phyloP scores from a whole-genome alignment of 2,888 invertebrate species.

The Drosophila mulleri region DNA sequence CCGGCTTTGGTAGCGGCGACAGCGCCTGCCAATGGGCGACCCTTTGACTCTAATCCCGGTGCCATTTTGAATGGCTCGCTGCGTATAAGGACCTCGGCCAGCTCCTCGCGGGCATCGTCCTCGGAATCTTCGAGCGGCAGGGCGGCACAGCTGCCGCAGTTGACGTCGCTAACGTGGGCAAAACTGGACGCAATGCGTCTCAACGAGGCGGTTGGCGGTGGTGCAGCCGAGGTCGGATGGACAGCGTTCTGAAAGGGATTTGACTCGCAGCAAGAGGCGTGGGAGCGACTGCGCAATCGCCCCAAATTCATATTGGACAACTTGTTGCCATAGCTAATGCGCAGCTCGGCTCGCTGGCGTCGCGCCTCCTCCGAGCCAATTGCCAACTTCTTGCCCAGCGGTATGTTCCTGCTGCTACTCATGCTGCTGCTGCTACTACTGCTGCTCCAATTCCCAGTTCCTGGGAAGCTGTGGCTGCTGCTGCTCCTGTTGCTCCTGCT shows the following conservation, averaged over 20 bases:
- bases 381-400: constrained; percentile 35
- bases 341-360: constrained; percentile 60
- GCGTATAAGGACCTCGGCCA: constrained; percentile 56
- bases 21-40: not conserved
- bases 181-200: constrained; percentile 68
- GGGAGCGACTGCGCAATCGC: constrained; percentile 31
- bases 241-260: not conserved
- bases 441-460: not conserved
- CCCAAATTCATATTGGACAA: constrained; percentile 53
- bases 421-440: not conserved
- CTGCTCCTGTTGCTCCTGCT: not conserved
- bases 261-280: not conserved
- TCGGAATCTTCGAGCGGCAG: constrained; percentile 59
- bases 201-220: constrained; percentile 29
- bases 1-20: not conserved
- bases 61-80: constrained; percentile 51
- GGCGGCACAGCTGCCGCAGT: constrained; percentile 40
- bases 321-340: constrained; percentile 62
- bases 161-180: constrained; percentile 54
- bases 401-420: constrained; percentile 17
- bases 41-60: not conserved
- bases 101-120: constrained; percentile 58
- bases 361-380: constrained; percentile 41
- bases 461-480: not conserved
- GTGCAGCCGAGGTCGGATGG: not conserved